These are phyloP conservation scores for Philotrypesis tridentata DNA, from an alignment of 1,140 invertebrate species.

Conservation along the genomic window DNA sequence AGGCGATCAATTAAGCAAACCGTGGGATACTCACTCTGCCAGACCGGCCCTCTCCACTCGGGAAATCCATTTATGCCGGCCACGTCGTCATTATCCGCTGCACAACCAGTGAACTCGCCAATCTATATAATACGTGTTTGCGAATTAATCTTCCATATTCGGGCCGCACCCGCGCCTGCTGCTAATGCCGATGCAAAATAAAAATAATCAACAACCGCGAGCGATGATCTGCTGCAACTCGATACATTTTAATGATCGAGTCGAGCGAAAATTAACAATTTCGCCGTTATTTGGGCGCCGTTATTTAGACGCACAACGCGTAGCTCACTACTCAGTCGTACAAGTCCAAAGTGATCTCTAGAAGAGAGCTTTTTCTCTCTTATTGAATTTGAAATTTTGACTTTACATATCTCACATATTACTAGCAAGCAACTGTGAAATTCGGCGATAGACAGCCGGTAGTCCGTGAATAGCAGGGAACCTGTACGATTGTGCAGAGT, in stretches of 20 bases:
- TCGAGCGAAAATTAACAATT: constrained; percentile 1
- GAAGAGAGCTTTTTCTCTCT: no score
- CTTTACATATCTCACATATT: no score
- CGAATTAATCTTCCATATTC: constrained; percentile 11
- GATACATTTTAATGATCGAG: not conserved
- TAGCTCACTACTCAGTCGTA: no score
- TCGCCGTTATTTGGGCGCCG: not conserved
- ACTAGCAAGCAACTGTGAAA: no score
- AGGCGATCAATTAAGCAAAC: constrained; percentile 34
- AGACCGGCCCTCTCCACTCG: not conserved
- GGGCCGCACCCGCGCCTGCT: constrained; percentile 13
- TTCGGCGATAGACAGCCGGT: no score
- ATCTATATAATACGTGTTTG: not conserved
- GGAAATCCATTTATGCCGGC: not conserved
- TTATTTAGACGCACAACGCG: not conserved
- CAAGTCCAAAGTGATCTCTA: no score
- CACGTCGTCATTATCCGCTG: not conserved
- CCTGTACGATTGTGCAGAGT: no score
- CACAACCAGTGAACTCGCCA: not conserved
- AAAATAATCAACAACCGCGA: not conserved
- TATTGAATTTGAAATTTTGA: no score
- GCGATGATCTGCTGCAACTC: not conserved
- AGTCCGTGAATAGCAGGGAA: no score
- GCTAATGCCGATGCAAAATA: not conserved
- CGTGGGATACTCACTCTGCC: constrained; percentile 1